Conservation (phyloP, 2,113 vertebrate genomes). For the Corythornis cristatus region DNA sequence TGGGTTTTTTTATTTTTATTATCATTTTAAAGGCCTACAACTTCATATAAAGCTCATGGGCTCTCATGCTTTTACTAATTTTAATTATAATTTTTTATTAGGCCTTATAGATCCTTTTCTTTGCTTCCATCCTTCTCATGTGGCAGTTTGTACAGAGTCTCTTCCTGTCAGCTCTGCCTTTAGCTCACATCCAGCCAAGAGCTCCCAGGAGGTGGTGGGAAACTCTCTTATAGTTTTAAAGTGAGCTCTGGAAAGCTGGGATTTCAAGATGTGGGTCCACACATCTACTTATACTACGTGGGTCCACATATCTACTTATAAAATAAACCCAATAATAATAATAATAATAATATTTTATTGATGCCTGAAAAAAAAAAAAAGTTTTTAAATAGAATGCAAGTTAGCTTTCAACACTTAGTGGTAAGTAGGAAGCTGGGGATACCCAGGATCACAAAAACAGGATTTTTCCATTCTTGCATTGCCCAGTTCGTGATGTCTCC, state of each 20-base stretch:
- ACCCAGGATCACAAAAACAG: not conserved
- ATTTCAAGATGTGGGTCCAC: not conserved
- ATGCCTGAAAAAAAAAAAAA: not conserved
- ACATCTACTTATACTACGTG: no score
- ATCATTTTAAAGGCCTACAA: not conserved
- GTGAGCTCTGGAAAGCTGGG: not conserved
- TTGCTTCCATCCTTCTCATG: not conserved
- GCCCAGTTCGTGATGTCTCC: not conserved
- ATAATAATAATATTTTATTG: not conserved
- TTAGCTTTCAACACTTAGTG: not conserved
- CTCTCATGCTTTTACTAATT: not conserved
- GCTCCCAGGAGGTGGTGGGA: not conserved
- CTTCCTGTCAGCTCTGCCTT: not conserved
- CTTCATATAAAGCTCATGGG: not conserved
- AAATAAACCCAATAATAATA: not conserved
- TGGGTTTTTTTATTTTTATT: not conserved
- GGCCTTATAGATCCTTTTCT: not conserved
- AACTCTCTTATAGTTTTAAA: not conserved
- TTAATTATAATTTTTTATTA: not conserved
- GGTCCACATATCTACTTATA: not conserved
- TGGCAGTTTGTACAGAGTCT: not conserved
- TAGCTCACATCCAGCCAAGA: not conserved
- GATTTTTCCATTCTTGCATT: not conserved
- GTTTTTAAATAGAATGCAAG: not conserved
- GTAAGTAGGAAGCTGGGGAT: not conserved